Conservation (phyloP, 2,797 vertebrate genomes). For the Pseudochirops cupreus region DNA sequence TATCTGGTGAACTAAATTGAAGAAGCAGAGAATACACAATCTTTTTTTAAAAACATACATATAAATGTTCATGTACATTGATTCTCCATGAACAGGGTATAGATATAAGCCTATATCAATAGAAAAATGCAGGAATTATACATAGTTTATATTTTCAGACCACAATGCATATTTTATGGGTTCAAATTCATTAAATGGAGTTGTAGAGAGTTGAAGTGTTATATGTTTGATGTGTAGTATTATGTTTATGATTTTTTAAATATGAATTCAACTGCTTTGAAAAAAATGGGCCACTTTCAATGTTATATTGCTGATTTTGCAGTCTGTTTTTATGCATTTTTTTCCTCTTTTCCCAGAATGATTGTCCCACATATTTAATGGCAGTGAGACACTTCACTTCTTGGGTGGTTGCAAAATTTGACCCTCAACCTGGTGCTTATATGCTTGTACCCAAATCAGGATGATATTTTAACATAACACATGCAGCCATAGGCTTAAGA, state of each 20-base stretch:
- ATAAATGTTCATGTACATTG: background rate
- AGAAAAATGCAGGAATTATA: background rate
- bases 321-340: background rate
- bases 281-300: background rate
- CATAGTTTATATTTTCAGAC: background rate
- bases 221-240: background rate
- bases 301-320: background rate
- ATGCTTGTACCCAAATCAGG: background rate
- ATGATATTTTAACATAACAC: background rate
- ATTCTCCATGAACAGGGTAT: background rate
- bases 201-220: background rate
- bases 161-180: background rate
- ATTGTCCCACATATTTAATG: background rate
- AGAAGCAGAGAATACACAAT: background rate
- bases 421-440: background rate
- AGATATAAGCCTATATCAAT: background rate
- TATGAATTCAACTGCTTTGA: background rate
- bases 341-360: background rate
- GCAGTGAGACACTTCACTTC: background rate
- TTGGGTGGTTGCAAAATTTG: background rate
- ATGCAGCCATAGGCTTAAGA: background rate
- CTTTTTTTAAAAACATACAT: background rate
- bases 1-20: background rate
- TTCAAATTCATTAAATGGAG: background rate
- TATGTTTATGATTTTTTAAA: background rate